Base-by-base conservation (phyloP, 2,888 invertebrate genomes). In the Carterocephalus palaemon region DNA sequence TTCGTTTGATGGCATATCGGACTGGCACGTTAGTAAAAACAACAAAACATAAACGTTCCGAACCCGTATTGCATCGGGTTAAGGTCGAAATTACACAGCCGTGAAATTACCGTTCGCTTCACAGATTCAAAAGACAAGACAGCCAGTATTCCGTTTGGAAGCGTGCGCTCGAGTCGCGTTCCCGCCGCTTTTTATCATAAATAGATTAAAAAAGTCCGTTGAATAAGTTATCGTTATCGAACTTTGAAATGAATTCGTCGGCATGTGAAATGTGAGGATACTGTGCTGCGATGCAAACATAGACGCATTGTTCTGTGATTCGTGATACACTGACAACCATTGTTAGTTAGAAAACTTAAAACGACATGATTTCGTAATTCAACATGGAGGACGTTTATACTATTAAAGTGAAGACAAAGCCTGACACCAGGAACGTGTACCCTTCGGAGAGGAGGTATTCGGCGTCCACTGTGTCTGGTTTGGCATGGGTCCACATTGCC, bases 381-480 rank as follows among this genome's bases (percentile, higher is more conserved):
- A 73, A 60, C 43, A 91, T 91, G 91, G 91, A 92, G 80, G 90
- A 90, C 73, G 89, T 91, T 9, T 91, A 90, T 63, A 90, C 91
- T 54, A 89, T 92, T 48, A 90, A 90, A 80, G 90, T 91, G 61
- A 89, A 89, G 67, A 89, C 90, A 4, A 88, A 89, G 64, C 89
- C 89, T 1, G 88, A 90, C 55, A 86, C 89, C 1, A 78, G 89
- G 47, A 84, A 83, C 51, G 61, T 89, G 20, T 91, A 90, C 55
- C 92, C 92, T 1, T 91, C 91, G 0, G 92, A 92, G 64, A 72
- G 91, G 52, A 76, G 91, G 41, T 92, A 92, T 60, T 91, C 91
- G 0, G 91, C 92, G 0, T 90, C 91, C 0, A 91, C 90, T 0
- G 91, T 92, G 1, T 88, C 90, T 2, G 92, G 92, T 0, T 62